Conservation (phyloP, 2,113 vertebrate genomes). For the Andinoacara biseriatus region DNA sequence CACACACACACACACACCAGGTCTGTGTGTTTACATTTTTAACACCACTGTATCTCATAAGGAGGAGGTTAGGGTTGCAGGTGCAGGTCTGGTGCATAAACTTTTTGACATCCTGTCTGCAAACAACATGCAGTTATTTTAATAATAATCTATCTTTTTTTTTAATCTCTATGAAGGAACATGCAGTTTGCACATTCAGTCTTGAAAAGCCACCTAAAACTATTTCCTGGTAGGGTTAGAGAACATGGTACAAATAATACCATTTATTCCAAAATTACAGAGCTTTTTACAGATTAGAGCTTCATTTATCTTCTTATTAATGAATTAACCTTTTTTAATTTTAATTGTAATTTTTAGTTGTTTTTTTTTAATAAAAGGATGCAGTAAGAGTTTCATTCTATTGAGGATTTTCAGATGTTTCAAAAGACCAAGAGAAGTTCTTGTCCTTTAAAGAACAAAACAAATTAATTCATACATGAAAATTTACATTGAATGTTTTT, state of each 20-base stretch:
- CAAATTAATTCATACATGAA: background rate
- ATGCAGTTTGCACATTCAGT: too few species aligned
- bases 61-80: background rate
- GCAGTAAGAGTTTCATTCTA: background rate
- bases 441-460: background rate
- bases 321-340: background rate
- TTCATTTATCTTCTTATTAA: background rate
- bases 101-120: background rate
- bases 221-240: fast-evolving
- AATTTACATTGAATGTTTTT: background rate
- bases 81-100: background rate
- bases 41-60: too few species aligned
- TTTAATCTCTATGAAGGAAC: background rate
- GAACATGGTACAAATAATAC: background rate
- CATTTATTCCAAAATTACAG: background rate
- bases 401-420: background rate
- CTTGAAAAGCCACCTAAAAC: background rate
- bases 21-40: background rate
- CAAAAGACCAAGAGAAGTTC: background rate
- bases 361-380: fast-evolving
- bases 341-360: fast-evolving
- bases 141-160: background rate
- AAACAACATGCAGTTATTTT: background rate
- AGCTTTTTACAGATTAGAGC: background rate
- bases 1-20: too few species aligned